Conservation (phyloP, 2,797 vertebrate genomes). For the Diplodus sargus region DNA sequence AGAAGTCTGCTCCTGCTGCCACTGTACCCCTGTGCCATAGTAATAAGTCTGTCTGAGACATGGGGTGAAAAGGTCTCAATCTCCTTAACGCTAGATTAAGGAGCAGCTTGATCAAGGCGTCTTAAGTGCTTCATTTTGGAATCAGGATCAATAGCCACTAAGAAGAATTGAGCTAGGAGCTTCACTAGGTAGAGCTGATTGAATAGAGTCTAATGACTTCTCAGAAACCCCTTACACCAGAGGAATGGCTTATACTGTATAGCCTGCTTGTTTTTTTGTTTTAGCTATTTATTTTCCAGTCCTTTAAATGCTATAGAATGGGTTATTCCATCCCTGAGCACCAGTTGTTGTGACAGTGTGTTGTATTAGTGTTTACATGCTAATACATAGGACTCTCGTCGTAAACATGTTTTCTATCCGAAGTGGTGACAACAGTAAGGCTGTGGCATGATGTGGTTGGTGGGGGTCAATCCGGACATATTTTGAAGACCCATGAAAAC, state of each 20-base stretch:
- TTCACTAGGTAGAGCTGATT: constrained; percentile 72
- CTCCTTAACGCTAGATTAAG: constrained; percentile 79
- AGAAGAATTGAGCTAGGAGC: constrained; percentile 77
- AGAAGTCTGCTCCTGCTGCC: constrained; percentile 52
- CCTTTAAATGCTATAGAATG: constrained; percentile 21
- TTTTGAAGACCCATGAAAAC: constrained; percentile 66
- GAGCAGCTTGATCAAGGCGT: constrained; percentile 78
- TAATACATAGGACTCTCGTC: constrained; percentile 7
- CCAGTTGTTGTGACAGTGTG: not conserved
- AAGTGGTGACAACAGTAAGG: constrained; percentile 16
- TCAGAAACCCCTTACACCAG: constrained; percentile 53
- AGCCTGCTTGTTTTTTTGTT: constrained; percentile 30
- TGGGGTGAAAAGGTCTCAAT: constrained; percentile 75
- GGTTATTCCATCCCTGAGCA: not conserved
- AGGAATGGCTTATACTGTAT: constrained; percentile 44
- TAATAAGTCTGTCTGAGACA: constrained; percentile 70
- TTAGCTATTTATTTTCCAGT: constrained; percentile 7
- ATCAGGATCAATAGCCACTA: constrained; percentile 79
- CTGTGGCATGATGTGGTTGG: constrained; percentile 44
- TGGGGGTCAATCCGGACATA: constrained; percentile 67
- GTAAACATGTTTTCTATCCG: constrained; percentile 78
- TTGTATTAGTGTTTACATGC: constrained; percentile 1
- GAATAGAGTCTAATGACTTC: constrained; percentile 74
- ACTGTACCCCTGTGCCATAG: constrained; percentile 58
- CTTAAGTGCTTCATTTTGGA: constrained; percentile 80